Conservation (phyloP, 2,113 vertebrate species). For the Micromys minutus region DNA sequence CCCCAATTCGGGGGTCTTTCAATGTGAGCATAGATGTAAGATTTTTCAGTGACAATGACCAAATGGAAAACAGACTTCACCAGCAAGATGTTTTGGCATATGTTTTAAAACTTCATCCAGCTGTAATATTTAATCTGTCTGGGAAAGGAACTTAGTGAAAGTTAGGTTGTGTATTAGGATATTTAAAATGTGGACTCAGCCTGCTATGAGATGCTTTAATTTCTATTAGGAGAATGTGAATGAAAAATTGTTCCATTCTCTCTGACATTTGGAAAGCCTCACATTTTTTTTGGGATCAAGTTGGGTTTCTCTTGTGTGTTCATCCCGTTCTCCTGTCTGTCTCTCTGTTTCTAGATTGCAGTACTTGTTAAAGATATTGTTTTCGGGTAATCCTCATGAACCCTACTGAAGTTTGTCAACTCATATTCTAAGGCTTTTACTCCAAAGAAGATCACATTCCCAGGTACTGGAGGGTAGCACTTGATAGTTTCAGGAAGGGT, state of each 20-base stretch:
- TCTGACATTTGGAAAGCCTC: background rate
- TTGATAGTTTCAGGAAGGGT: background rate
- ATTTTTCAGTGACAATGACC: slow-evolving; percentile 6
- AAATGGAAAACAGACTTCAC: background rate
- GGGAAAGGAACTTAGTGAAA: background rate
- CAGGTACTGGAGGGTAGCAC: background rate
- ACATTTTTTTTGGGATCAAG: background rate
- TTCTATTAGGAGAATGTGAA: background rate
- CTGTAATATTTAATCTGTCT: background rate
- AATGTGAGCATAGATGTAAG: background rate
- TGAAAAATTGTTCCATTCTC: background rate
- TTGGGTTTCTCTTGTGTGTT: background rate
- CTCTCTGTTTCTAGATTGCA: background rate
- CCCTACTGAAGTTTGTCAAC: background rate
- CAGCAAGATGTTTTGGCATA: background rate
- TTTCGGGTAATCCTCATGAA: background rate
- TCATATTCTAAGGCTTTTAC: background rate
- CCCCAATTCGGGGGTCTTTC: too few relatives aligned
- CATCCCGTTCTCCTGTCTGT: background rate
- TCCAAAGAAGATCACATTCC: background rate
- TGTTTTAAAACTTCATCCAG: background rate
- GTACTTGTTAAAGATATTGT: background rate
- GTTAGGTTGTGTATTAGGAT: background rate
- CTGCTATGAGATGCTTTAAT: background rate
- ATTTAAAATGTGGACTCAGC: background rate